These are phyloP conservation scores for Ryuthela nishihirai DNA, from an alignment of 2,888 invertebrate genomes.

Conservation along the genomic window DNA sequence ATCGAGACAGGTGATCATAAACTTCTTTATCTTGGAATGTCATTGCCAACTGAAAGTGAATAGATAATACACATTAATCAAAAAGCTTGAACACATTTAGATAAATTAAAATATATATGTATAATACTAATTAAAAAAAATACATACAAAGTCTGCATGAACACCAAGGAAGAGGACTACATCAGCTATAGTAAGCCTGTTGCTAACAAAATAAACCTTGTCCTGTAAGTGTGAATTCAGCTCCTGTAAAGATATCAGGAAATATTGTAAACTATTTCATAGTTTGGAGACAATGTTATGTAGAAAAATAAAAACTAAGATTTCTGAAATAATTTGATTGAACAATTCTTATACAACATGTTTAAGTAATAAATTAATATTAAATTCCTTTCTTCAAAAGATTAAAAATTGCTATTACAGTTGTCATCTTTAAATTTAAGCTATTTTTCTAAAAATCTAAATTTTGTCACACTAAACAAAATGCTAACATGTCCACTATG, in stretches of 20 bases:
- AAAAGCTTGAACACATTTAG: neutral
- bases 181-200: conserved; percentile 21
- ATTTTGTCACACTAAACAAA: no score
- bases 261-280: no score
- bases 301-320: no score
- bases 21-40: conserved; percentile 19
- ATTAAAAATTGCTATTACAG: no score
- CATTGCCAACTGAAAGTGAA: conserved; percentile 7
- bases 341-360: no score
- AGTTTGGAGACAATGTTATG: no score
- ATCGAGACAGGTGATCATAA: conserved; percentile 11
- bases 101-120: neutral
- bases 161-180: conserved; percentile 16
- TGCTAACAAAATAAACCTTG: conserved; percentile 24
- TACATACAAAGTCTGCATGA: conserved; percentile 24
- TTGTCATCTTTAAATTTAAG: no score
- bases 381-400: no score
- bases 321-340: no score
- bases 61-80: neutral
- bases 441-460: no score
- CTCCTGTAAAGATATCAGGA: conserved; percentile 11
- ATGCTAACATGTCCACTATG: no score
- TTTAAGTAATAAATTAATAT: no score
- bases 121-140: neutral
- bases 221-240: conserved; percentile 12